phyloP scores from a whole-genome alignment of 2,888 invertebrate genomes.

The Odontomyia ornata region DNA sequence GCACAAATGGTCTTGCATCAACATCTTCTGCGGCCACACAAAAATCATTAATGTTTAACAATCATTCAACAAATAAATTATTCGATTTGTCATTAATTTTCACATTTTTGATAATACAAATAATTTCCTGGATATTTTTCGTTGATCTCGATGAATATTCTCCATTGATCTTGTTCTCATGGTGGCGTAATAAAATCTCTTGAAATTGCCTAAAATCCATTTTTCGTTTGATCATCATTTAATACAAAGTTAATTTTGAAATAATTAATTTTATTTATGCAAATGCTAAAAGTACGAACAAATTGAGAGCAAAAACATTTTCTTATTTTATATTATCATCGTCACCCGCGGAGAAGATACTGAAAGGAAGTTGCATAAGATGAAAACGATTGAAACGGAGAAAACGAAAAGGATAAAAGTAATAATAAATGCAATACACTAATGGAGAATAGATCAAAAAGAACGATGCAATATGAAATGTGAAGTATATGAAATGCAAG shows the following conservation, averaged over 20 bases:
- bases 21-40: neutral
- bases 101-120: conserved; percentile 52
- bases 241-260: conserved; percentile 49
- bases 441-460: neutral
- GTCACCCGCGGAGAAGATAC: neutral
- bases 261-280: conserved; percentile 28
- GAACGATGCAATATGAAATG: neutral
- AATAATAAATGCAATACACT: neutral
- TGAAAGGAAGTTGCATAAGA: neutral
- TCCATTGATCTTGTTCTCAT: conserved; percentile 55
- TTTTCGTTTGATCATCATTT: conserved; percentile 54
- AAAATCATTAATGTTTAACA: conserved; percentile 22
- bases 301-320: neutral
- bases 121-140: conserved; percentile 53
- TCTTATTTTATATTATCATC: neutral
- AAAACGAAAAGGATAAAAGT: neutral
- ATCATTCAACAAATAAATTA: conserved; percentile 32
- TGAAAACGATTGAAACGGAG: neutral
- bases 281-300: neutral
- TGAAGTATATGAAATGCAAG: neutral
- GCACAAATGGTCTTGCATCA: conserved; percentile 17
- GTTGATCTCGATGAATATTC: conserved; percentile 55
- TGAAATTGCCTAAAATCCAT: conserved; percentile 53
- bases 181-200: conserved; percentile 57
- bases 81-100: conserved; percentile 49